These are phyloP conservation scores for Lycaon pictus DNA, from an alignment of 2,113 vertebrate genomes.

Conservation along the genomic window DNA sequence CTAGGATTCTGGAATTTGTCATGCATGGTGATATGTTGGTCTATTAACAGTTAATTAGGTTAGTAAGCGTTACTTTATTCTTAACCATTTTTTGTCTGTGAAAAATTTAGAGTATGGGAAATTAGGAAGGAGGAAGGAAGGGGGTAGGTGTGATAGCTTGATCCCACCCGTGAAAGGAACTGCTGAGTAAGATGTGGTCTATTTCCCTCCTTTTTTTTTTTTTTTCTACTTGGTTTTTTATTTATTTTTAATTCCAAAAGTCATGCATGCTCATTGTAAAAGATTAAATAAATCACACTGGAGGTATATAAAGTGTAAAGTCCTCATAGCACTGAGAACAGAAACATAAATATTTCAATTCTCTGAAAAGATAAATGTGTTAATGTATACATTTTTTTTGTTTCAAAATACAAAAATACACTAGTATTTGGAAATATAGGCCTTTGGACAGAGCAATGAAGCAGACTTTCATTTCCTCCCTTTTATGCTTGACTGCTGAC, in stretches of 20 bases:
- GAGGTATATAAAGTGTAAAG: background rate
- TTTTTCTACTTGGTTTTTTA: background rate
- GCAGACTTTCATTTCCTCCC: background rate
- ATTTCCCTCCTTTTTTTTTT: background rate
- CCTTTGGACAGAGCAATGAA: background rate
- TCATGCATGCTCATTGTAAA: background rate
- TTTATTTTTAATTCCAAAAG: background rate
- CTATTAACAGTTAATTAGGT: background rate
- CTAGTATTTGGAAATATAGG: background rate
- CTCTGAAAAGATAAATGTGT: background rate
- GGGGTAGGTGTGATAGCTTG: accelerated
- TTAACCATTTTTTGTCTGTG: background rate
- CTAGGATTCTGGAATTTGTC: background rate
- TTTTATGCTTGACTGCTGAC: background rate
- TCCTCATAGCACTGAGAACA: background rate
- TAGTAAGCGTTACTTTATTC: background rate
- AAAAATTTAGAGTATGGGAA: background rate
- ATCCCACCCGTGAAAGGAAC: background rate
- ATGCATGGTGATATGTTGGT: background rate
- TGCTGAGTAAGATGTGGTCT: background rate
- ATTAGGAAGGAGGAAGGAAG: background rate
- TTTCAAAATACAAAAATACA: background rate
- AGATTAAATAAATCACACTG: background rate
- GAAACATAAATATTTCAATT: background rate
- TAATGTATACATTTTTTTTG: background rate